phyloP scores from a whole-genome alignment of 2,797 vertebrate genomes.

The Macrochelys suwanniensis region DNA sequence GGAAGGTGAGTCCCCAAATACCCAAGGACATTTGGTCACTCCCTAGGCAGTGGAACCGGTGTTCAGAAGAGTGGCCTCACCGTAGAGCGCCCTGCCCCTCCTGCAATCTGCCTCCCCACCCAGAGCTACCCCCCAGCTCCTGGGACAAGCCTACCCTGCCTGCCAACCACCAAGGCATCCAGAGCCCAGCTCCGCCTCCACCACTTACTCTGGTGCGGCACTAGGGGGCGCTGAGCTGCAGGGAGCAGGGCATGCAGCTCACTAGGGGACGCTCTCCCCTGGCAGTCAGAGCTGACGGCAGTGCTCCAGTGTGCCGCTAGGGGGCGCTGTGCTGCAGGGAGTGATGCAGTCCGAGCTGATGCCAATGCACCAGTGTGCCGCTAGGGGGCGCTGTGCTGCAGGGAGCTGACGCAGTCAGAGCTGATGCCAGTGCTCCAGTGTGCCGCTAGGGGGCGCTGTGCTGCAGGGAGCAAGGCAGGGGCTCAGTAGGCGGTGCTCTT shows the following conservation, averaged over 20 bases:
- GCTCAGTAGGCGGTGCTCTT: too few relatives aligned
- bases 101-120: background rate
- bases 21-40: background rate
- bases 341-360: too few relatives aligned
- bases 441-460: too few relatives aligned
- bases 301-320: too few relatives aligned
- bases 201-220: too few relatives aligned
- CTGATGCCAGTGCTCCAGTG: too few relatives aligned
- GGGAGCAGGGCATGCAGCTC: background rate
- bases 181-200: background rate
- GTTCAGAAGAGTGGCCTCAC: background rate
- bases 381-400: too few relatives aligned
- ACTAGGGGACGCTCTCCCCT: background rate
- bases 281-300: too few relatives aligned
- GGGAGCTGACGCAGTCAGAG: too few relatives aligned
- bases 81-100: background rate
- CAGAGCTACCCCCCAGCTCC: background rate
- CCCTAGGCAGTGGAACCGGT: accelerated
- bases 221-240: background rate
- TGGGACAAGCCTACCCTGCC: background rate
- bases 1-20: background rate
- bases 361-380: too few relatives aligned
- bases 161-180: background rate
- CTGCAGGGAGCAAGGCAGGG: too few relatives aligned
- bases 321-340: too few relatives aligned